phyloP scores from a whole-genome alignment of 2,797 vertebrate species.

The Malurus leucopterus region DNA sequence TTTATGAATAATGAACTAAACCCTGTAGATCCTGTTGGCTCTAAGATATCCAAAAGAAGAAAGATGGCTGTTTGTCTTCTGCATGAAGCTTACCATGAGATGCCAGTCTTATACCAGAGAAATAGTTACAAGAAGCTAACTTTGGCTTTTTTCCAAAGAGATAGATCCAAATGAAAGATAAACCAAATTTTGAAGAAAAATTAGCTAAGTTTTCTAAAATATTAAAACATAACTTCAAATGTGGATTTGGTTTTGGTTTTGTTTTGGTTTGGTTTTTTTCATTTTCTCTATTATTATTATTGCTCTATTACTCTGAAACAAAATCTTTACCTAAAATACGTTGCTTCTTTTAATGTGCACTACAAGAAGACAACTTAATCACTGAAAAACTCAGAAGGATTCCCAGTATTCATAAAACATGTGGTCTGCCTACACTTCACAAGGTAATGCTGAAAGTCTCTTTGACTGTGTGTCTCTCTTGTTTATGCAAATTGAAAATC shows the following conservation, averaged over 20 bases:
- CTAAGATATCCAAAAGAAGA: not conserved
- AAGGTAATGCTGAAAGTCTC: not conserved
- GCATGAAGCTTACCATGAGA: not conserved
- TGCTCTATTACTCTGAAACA: not conserved
- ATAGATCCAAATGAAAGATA: not conserved
- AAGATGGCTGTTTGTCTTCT: not conserved
- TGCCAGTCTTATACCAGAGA: not conserved
- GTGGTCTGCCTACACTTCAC: not conserved
- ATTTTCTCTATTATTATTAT: not conserved
- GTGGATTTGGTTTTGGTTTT: not conserved
- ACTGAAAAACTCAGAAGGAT: not conserved
- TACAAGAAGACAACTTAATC: not conserved
- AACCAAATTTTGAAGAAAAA: not conserved
- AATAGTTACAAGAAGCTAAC: not conserved
- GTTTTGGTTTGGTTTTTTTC: not conserved
- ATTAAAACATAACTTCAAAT: not conserved
- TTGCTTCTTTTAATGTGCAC: not conserved
- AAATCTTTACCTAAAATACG: not conserved
- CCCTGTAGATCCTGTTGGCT: not conserved
- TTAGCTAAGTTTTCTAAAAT: not conserved
- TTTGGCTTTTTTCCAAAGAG: not conserved
- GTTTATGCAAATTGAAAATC: not conserved
- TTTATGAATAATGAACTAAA: not conserved
- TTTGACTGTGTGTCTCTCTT: not conserved
- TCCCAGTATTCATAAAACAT: not conserved